phyloP scores from a whole-genome alignment of 2,888 invertebrate species.

The Lobophora halterata region DNA sequence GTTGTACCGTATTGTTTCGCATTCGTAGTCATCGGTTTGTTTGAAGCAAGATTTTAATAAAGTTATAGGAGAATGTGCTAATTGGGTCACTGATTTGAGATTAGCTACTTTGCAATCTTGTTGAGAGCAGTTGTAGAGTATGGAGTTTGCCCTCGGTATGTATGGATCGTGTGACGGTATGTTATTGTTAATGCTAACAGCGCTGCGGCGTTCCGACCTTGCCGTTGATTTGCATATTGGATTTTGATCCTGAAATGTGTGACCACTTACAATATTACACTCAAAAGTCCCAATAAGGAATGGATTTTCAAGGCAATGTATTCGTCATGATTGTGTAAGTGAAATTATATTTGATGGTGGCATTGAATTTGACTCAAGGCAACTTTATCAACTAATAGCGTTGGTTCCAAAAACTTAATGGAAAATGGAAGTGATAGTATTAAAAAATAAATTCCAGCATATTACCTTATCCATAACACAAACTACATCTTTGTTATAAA shows the following conservation, averaged over 20 bases:
- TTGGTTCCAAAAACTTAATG: constrained; percentile 3
- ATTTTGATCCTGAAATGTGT: constrained; percentile 49
- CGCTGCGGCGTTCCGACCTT: constrained; percentile 36
- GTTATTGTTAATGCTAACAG: constrained; percentile 27
- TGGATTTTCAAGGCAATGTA: constrained; percentile 12
- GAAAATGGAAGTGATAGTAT: no score
- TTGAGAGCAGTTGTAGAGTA: constrained; percentile 55
- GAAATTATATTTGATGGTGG: constrained; percentile 13
- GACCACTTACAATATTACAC: constrained; percentile 4
- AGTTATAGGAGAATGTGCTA: constrained; percentile 44
- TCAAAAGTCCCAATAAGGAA: constrained; percentile 13
- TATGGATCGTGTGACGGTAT: constrained; percentile 63
- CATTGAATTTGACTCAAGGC: constrained; percentile 10
- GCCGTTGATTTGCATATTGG: constrained; percentile 46
- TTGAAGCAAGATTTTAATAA: constrained; percentile 50
- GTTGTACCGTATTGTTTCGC: constrained; percentile 56
- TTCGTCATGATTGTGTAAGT: constrained; percentile 13
- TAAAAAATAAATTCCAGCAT: neutral
- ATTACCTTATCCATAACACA: constrained; percentile 62
- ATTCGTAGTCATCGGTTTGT: constrained; percentile 41
- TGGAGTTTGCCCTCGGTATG: constrained; percentile 51
- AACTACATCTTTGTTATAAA: constrained; percentile 59
- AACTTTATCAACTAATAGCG: constrained; percentile 3
- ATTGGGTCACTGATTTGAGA: constrained; percentile 53
- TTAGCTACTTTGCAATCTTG: constrained; percentile 45